Conservation (phyloP, 1,140 invertebrate species). For the Lepidostoma basale region DNA sequence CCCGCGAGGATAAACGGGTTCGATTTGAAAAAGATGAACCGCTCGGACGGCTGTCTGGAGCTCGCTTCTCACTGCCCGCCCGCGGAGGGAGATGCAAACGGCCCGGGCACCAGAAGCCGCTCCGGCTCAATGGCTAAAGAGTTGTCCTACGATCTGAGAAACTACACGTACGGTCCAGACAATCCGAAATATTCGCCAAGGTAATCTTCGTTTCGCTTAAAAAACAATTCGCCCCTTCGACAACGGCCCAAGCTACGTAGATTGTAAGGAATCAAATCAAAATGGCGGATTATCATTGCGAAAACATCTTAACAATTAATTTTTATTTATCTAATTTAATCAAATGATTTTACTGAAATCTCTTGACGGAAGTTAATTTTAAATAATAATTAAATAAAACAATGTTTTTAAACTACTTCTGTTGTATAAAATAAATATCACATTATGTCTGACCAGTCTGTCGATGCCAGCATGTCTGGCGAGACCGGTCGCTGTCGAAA, state of each 20-base stretch:
- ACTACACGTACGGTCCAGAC: conserved; percentile 59
- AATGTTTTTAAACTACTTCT: no score
- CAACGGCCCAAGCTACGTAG: conserved; percentile 5
- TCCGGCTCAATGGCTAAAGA: conserved; percentile 42
- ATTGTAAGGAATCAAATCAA: neutral
- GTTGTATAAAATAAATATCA: no score
- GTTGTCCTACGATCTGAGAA: conserved; percentile 57
- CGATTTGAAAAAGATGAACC: conserved; percentile 46
- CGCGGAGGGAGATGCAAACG: neutral
- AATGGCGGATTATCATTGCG: neutral
- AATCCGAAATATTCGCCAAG: conserved; percentile 60
- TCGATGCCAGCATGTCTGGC: no score
- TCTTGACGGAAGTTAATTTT: no score
- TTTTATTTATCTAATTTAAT: no score
- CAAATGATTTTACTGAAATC: no score
- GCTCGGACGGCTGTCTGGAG: conserved; percentile 33
- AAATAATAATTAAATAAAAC: no score
- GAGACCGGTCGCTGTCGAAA: no score
- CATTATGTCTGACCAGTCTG: no score
- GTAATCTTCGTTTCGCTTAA: conserved; percentile 34
- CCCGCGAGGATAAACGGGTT: conserved; percentile 24
- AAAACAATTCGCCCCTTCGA: neutral
- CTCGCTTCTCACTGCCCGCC: conserved; percentile 16
- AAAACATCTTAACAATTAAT: no score
- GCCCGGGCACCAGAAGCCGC: neutral